Base-by-base conservation (phyloP, 2,797 vertebrate genomes). In the Oophaga sylvatica region DNA sequence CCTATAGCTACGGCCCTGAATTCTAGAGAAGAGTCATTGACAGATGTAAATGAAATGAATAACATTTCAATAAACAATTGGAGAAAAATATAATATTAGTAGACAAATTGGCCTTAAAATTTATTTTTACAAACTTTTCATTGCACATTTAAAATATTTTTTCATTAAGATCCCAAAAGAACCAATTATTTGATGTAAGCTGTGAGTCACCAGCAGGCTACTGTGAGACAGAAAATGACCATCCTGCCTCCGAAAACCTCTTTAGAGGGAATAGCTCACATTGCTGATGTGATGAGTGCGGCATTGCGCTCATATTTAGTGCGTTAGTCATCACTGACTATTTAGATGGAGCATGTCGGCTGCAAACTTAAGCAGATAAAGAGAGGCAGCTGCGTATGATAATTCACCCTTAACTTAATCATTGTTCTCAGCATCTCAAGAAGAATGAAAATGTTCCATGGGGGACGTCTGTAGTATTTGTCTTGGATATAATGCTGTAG, bases 361-460 rank as follows among this genome's bases (percentile, higher is more conserved):
- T 80, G 11, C 26, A 88, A 84, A 60, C 57, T 71, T 84, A 65
- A 80, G 29, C 73, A 83, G 60, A 83, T 83, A 80, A 62, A 84
- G 7, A 60, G 60, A 83, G 65, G 81, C 75, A 84, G 82, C 65
- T 84, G 76, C 26, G 6, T 41, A 48, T 10, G 76, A 80, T 88
- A 88, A 88, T 63, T 80, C 76, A 80, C 20, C n/a, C 62, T 12
- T 70, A 88, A 71, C 75, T 73, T 59, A 73, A 87, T 81, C 56
- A 71, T 80, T 80, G 67, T 71, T 80, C 65, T 71, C 80, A 0
- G 13, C 77, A 41, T 59, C 26, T 77, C 59, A 26, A 60, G 16
- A 65, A 60, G 20, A 83, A 67, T 22, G 56, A 60, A 60, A 67
- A 70, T 60, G 63, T 68, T 68, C 60, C 73, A 45, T 35, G 57